These are phyloP conservation scores for Poecilia picta DNA, from an alignment of 2,797 vertebrate genomes.

Conservation along the genomic window DNA sequence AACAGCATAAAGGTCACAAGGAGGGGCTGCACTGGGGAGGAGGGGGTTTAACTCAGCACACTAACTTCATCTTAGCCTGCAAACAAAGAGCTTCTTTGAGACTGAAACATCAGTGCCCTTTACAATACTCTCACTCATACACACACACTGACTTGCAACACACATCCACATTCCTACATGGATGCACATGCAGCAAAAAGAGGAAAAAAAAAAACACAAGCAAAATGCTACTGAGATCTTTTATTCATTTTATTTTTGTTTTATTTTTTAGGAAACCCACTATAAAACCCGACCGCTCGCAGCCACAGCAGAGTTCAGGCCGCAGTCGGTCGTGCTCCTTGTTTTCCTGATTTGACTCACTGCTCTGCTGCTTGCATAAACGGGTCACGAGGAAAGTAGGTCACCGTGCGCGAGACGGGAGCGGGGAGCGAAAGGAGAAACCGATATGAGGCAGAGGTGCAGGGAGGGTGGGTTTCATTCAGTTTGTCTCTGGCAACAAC, in stretches of 20 bases:
- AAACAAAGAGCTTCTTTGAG: conserved; percentile 76
- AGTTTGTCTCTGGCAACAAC: conserved; percentile 44
- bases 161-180: conserved; percentile 11
- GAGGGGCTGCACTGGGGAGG: conserved; percentile 18
- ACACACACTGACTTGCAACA: not conserved
- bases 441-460: not conserved
- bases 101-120: conserved; percentile 65
- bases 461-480: conserved; percentile 25
- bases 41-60: conserved; percentile 38
- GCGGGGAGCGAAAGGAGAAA: conserved; percentile 25
- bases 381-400: conserved; percentile 83
- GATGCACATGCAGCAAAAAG: not conserved
- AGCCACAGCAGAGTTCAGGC: conserved; percentile 16
- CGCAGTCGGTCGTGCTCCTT: conserved; percentile 51
- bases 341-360: conserved; percentile 64
- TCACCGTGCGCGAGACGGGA: conserved; percentile 60
- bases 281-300: not conserved
- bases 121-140: conserved; percentile 54
- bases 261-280: not conserved
- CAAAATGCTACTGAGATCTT: not conserved
- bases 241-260: conserved; percentile 12
- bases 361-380: conserved; percentile 70
- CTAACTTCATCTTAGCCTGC: conserved; percentile 66
- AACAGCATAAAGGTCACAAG: conserved; percentile 58
- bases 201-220: not conserved